These are phyloP conservation scores for Atherix ibis DNA, from an alignment of 2,888 invertebrate genomes.

Conservation along the genomic window DNA sequence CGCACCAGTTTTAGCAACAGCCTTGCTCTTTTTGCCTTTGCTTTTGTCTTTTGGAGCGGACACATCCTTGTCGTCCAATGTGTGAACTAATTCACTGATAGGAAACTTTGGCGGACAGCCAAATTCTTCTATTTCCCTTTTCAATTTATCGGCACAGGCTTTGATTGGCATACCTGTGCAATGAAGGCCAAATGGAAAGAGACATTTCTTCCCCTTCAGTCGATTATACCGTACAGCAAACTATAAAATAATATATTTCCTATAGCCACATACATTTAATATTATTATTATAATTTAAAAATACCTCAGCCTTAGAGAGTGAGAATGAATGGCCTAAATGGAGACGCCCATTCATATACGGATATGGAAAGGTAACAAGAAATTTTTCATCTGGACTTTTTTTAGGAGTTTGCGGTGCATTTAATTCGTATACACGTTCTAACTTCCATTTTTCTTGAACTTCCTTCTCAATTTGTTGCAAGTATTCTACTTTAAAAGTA, in stretches of 20 bases:
- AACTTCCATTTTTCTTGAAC: conserved; percentile 77
- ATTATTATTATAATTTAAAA: too few relatives aligned
- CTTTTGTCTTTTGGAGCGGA: conserved; percentile 62
- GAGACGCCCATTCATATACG: conserved; percentile 97
- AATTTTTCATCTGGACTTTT: conserved; percentile 60
- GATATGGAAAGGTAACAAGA: conserved; percentile 90
- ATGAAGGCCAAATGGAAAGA: conserved; percentile 97
- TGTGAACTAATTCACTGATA: conserved; percentile 36
- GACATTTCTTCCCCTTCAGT: conserved; percentile 74
- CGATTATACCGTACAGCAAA: conserved; percentile 85
- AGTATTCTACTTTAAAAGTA: conserved; percentile 88
- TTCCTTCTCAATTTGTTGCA: conserved; percentile 74
- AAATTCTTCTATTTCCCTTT: conserved; percentile 78
- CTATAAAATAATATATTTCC: conserved; percentile 31
- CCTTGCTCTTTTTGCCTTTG: conserved; percentile 94
- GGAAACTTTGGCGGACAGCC: conserved; percentile 91
- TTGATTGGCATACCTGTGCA: conserved; percentile 99
- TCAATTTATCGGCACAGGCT: conserved; percentile 95
- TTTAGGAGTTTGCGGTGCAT: conserved; percentile 51
- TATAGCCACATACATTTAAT: neutral
- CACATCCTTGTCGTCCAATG: conserved; percentile 40
- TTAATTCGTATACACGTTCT: conserved; percentile 62
- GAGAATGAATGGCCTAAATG: conserved; percentile 98
- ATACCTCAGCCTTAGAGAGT: conserved; percentile 88
- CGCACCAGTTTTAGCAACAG: conserved; percentile 73